Percentiles rank a stretch among this genome's conserved stretches.
Conservation (phyloP, 2,113 vertebrate species). For the Hypanus sabinus region DNA sequence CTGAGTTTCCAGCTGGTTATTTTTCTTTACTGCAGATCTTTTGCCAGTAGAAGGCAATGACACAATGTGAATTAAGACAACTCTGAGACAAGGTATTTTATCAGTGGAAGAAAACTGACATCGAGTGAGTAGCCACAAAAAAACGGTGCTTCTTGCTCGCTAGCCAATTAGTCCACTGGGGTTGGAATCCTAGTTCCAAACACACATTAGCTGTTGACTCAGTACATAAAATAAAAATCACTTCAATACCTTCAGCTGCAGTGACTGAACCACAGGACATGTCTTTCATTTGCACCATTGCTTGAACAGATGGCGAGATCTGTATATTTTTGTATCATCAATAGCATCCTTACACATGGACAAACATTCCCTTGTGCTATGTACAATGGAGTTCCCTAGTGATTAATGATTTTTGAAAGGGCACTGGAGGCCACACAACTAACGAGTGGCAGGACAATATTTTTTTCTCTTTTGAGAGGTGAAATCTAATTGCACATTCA, state of each 20-base stretch:
- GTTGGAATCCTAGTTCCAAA: neutral
- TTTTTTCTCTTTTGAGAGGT: neutral
- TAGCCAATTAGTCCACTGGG: neutral
- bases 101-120: neutral
- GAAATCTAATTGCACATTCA: neutral
- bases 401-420: conserved; percentile 15
- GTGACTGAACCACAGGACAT: neutral
- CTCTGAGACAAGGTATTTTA: neutral
- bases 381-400: neutral
- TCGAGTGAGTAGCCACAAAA: neutral
- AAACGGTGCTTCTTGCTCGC: neutral
- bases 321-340: neutral
- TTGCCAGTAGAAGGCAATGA: neutral
- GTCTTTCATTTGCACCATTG: neutral
- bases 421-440: neutral
- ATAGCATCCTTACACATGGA: neutral
- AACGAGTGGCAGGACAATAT: neutral
- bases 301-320: neutral
- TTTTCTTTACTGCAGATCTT: neutral
- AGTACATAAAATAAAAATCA: neutral
- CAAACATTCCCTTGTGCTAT: neutral
- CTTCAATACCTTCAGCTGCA: neutral
- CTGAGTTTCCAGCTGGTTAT: too few species aligned
- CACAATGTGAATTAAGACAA: neutral
- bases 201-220: neutral